Evolutionary conservation across 2,888 invertebrate genomes (phyloP).

Genomic region (Conistra vaccinii): DNA sequence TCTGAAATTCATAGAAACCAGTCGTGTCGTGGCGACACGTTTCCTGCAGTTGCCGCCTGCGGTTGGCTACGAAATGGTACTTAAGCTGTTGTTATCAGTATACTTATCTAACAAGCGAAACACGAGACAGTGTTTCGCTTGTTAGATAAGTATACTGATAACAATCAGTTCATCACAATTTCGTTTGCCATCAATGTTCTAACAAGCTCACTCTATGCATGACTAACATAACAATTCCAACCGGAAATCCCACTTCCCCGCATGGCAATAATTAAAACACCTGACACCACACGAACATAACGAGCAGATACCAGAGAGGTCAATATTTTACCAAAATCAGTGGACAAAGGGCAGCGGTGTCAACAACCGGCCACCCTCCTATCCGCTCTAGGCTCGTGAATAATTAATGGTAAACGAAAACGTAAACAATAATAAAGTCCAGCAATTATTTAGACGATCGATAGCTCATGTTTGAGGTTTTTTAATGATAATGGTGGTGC

Average conservation of each 20-base stretch:
- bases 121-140: too few species aligned
- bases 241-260: constrained; percentile 8
- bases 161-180: too few species aligned
- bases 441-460: constrained; percentile 20
- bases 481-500: background rate
- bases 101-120: too few species aligned
- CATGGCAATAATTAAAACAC: constrained; percentile 19
- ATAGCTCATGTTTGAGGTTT: background rate
- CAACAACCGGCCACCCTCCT: constrained; percentile 65
- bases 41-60: too few species aligned
- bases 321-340: constrained; percentile 49
- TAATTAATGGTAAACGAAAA: constrained; percentile 58
- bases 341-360: constrained; percentile 60
- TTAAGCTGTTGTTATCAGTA: too few species aligned
- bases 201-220: too few species aligned
- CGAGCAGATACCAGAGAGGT: constrained; percentile 32
- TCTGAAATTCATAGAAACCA: too few species aligned
- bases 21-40: too few species aligned
- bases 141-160: too few species aligned
- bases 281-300: background rate
- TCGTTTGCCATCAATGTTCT: too few species aligned
- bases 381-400: constrained; percentile 40
- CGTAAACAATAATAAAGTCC: constrained; percentile 50
- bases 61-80: too few species aligned
- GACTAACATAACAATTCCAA: background rate